Percentiles rank a stretch among this genome's conserved stretches.
Conservation (phyloP, 2,888 invertebrate species). For the Sphaerophoria rueppellii region DNA sequence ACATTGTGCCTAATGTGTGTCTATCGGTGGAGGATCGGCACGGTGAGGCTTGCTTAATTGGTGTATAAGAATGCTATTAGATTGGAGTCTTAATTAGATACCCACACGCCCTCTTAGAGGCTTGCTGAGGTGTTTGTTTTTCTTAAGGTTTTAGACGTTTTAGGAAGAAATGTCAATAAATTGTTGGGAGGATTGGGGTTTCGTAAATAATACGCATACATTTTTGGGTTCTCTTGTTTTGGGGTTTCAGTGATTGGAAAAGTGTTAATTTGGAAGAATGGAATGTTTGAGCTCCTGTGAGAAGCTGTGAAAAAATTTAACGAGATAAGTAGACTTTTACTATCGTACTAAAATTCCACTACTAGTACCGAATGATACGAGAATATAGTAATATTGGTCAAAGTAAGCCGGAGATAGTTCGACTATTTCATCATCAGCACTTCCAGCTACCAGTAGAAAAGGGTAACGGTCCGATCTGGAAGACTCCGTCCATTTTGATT, state of each 20-base stretch:
- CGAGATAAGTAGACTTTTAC: not conserved
- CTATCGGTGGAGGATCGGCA: too few relatives aligned
- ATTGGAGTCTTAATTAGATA: slow-evolving; percentile 61
- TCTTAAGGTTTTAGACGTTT: slow-evolving; percentile 32
- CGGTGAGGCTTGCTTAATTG: slow-evolving; percentile 41
- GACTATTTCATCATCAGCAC: too few relatives aligned
- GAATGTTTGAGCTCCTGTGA: not conserved
- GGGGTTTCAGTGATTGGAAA: slow-evolving; percentile 23
- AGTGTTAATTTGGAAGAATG: slow-evolving; percentile 11
- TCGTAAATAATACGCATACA: slow-evolving; percentile 7
- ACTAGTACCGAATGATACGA: too few relatives aligned
- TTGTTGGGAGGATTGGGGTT: slow-evolving; percentile 23
- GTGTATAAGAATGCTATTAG: slow-evolving; percentile 59
- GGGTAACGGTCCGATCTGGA: too few relatives aligned
- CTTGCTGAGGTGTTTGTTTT: slow-evolving; percentile 39
- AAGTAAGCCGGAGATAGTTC: too few relatives aligned
- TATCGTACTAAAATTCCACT: not conserved
- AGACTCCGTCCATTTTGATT: too few relatives aligned
- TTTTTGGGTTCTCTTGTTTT: slow-evolving; percentile 16
- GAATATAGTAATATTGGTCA: too few relatives aligned
- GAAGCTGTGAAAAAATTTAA: not conserved
- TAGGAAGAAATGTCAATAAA: slow-evolving; percentile 43
- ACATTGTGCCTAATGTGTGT: too few relatives aligned
- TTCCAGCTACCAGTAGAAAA: too few relatives aligned
- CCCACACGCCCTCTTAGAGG: slow-evolving; percentile 59